Conservation (phyloP, 2,888 invertebrate species). For the Tuberolachnus salignus region DNA sequence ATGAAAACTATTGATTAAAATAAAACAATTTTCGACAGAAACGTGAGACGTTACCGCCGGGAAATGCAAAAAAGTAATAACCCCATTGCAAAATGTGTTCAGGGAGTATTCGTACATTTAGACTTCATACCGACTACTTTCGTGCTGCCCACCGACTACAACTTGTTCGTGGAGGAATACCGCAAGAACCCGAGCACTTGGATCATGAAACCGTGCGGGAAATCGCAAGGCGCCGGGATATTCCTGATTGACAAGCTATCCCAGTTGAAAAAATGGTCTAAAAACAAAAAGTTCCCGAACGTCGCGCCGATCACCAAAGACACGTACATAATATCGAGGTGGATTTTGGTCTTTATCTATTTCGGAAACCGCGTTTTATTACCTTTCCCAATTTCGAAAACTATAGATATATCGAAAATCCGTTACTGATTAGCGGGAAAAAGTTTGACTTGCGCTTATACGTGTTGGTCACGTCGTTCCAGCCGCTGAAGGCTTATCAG, state of each 20-base stretch:
- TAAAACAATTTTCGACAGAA: constrained; percentile 66
- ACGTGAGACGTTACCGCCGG: constrained; percentile 90
- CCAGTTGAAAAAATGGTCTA: constrained; percentile 87
- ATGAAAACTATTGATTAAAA: too few species aligned
- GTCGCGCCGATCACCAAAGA: constrained; percentile 74
- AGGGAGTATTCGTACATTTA: constrained; percentile 76
- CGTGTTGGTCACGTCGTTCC: constrained; percentile 90
- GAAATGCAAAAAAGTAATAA: constrained; percentile 90
- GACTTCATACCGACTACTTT: constrained; percentile 94
- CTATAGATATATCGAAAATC: constrained; percentile 86
- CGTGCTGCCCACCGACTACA: constrained; percentile 90
- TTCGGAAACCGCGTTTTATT: not conserved
- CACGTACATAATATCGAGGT: constrained; percentile 87
- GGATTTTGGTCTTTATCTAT: not conserved
- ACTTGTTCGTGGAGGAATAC: constrained; percentile 95
- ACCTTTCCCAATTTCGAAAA: not conserved
- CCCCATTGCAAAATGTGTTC: constrained; percentile 82
- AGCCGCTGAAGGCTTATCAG: constrained; percentile 90
- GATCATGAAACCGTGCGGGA: constrained; percentile 97
- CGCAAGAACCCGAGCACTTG: constrained; percentile 92
- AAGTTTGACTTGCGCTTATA: constrained; percentile 93
- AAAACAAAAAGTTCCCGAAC: constrained; percentile 77
- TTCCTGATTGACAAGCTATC: constrained; percentile 94
- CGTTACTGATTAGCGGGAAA: constrained; percentile 91
- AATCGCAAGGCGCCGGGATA: constrained; percentile 91